Evolutionary conservation across 1,140 invertebrate genomes (phyloP), one percentile per base, ranked within the genome.

Genomic region (Bactericera cockerelli): DNA sequence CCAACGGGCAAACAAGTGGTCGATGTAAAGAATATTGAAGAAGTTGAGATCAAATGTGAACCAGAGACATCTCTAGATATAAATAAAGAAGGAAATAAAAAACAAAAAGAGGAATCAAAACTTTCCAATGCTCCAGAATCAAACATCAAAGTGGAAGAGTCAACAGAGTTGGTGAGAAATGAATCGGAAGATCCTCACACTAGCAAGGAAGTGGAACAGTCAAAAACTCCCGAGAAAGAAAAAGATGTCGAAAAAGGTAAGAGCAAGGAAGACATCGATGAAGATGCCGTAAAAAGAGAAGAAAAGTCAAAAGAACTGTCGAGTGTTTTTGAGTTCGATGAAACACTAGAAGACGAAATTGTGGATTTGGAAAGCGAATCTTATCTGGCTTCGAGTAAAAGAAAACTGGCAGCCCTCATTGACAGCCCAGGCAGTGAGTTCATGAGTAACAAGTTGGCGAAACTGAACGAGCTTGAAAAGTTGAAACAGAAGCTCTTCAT

Each of bases 381-480:
- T 19, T 55, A 21, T 68, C 63, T 25, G 68, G 70, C 33, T 33
- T 55, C 21, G 68, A 69, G 21, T 8, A 22, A 10, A 58, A 54
- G 26, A 26, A 19, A 8, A 56, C 16, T 1, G 26, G 13, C 63
- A 66, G 19, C 64, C 53, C 21, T 2, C 69, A 69, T 63, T 65
- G 67, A 0, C 60, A 68, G 33, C 36, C 61, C 13, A 26, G 66
- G 14, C 56, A 63, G 2, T 61, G 62, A 6, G 60, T 64, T 19
- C 67, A 70, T 21, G 62, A 63, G 2, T 65, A 65, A 56, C 57
- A 67, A 4, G 42, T 54, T 1, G 57, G 59, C 2, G 67, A 70
- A 21, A 66, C 68, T 3, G 67, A 70, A 13, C 19, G 66, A 69
- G 39, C 54, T 68, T 10, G 64, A 68, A 53, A 62, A 65, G 16